Base-by-base conservation (phyloP, 2,113 vertebrate genomes). In the Ciconia stormi region DNA sequence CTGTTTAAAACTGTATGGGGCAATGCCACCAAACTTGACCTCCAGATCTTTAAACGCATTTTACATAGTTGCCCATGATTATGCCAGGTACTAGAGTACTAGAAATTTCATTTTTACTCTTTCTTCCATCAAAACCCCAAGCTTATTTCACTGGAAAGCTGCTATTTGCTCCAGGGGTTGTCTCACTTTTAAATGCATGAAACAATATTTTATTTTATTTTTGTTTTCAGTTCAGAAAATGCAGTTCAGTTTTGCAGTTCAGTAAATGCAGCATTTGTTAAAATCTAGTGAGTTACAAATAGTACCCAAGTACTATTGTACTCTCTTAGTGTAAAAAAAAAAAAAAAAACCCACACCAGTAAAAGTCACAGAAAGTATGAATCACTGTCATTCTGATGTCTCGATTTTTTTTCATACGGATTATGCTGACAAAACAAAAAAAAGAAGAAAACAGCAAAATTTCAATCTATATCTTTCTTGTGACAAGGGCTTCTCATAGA, bases 401-500 rank as follows among this genome's bases (percentile, higher is more conserved):
- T 72, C 40, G 36, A 53, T 74, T 59, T 70, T 89, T 82, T 93
- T 91, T 77, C 5, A 77, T 63, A 80, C 26, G 58, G 63, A 61
- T 90, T 93, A 93, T 38, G 23, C n/a, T 87, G 89, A 67, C 55
- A 89, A 52, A 92, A 67, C 5, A 83, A 84, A 38, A 44, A 61
- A 14, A 73, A 47, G 36, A 56, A 65, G 12, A 56, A 65, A 53
- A 63, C 2, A 30, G 52, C 36, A 61, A 53, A n/a, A 36, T 66
- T 61, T 67, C 46, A 91, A 85, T 89, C 65, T 70, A 5, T 55
- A 65, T 72, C 62, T 82, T 97, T 89, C 66, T 72, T 90, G 44
- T 74, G 83, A 97, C 61, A 94, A 94, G 42, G 62, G 32, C 79
- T 85, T 94, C 94, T 96, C 62, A 16, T 19, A 87, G 71, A 95